Evolutionary conservation across 2,888 invertebrate genomes (phyloP).

Genomic region (Polydrusus tereticollis): DNA sequence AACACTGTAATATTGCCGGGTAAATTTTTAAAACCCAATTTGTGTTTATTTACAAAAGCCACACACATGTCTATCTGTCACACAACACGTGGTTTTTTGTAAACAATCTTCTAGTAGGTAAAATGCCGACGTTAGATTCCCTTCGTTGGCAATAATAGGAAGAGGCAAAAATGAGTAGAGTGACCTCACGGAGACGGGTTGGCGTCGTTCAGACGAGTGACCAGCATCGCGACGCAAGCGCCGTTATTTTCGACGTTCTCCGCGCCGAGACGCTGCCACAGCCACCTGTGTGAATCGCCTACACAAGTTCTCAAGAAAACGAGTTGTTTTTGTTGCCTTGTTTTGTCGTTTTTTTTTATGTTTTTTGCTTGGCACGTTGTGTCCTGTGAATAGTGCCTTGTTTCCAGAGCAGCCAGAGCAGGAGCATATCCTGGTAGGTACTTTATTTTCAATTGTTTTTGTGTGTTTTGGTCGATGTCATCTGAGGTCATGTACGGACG

Average conservation of each 20-base stretch:
- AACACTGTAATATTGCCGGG: not conserved
- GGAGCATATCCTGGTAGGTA: constrained; percentile 28
- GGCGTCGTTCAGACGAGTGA: constrained; percentile 53
- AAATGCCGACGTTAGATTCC: not conserved
- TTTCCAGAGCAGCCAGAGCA: constrained; percentile 20
- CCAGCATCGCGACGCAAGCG: constrained; percentile 67
- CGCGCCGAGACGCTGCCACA: constrained; percentile 66
- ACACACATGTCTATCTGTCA: constrained; percentile 52
- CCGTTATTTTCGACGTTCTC: constrained; percentile 67
- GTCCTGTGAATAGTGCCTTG: constrained; percentile 39
- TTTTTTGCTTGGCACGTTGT: not conserved
- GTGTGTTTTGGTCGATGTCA: constrained; percentile 27
- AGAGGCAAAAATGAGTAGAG: not conserved
- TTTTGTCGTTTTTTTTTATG: constrained; percentile 47
- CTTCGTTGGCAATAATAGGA: not conserved
- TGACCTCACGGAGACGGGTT: not conserved
- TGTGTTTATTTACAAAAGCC: not conserved
- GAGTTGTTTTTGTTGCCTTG: constrained; percentile 51
- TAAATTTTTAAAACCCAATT: not conserved
- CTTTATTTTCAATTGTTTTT: constrained; percentile 52
- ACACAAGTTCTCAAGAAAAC: constrained; percentile 48
- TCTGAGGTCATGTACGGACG: constrained; percentile 60
- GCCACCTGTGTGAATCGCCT: constrained; percentile 65
- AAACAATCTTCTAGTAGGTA: not conserved
- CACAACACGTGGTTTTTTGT: constrained; percentile 51